Conservation (phyloP, 2,888 invertebrate genomes). For the Leptodirus hochenwartii region DNA sequence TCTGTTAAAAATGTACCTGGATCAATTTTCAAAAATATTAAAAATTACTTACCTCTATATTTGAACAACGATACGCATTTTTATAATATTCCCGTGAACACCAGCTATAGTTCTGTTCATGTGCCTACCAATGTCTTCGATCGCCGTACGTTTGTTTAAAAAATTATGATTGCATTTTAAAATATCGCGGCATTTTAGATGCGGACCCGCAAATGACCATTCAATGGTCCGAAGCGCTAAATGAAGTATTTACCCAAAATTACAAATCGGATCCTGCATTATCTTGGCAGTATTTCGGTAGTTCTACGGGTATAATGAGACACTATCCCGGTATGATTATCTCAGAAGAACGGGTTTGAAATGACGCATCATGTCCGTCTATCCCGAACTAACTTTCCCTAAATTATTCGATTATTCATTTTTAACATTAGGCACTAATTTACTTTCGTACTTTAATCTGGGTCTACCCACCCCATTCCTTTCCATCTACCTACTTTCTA, state of each 20-base stretch:
- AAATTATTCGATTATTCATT: neutral
- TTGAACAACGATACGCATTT: slow-evolving; percentile 64
- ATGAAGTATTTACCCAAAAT: slow-evolving; percentile 69
- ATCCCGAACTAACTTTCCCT: neutral
- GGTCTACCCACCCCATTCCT: too few relatives aligned
- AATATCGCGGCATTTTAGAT: slow-evolving; percentile 15
- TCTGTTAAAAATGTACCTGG: slow-evolving; percentile 17
- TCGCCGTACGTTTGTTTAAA: slow-evolving; percentile 35
- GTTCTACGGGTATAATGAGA: slow-evolving; percentile 78
- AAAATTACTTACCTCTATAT: slow-evolving; percentile 36
- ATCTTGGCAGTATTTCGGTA: slow-evolving; percentile 97
- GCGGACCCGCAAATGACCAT: slow-evolving; percentile 52
- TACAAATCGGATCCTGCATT: slow-evolving; percentile 76
- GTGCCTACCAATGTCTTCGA: slow-evolving; percentile 90
- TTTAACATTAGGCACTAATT: too few relatives aligned
- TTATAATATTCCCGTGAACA: slow-evolving; percentile 66
- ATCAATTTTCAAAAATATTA: slow-evolving; percentile 19
- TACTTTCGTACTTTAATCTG: too few relatives aligned
- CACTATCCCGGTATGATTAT: slow-evolving; percentile 51
- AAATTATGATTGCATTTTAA: slow-evolving; percentile 4
- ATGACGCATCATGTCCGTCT: too few relatives aligned
- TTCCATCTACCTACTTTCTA: too few relatives aligned
- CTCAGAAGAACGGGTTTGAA: too few relatives aligned
- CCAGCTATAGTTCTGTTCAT: slow-evolving; percentile 70
- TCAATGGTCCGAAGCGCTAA: slow-evolving; percentile 76